Percentiles rank a stretch among this genome's conserved stretches.
phyloP scores from a whole-genome alignment of 2,888 invertebrate species.

The Macrosoma leucophasiata region DNA sequence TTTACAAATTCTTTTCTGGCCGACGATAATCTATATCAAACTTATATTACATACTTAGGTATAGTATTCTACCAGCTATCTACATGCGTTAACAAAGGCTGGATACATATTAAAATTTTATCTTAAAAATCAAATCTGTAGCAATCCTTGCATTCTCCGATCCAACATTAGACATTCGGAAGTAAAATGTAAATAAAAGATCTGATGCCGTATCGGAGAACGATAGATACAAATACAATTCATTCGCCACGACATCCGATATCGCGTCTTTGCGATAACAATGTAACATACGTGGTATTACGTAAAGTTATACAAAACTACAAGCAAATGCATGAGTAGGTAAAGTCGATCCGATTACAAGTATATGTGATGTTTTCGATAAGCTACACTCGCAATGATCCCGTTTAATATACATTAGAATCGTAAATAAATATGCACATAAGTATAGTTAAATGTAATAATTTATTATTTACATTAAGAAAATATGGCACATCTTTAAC shows the following conservation, averaged over 20 bases:
- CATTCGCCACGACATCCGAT: too few relatives aligned
- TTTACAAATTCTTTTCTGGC: conserved; percentile 32
- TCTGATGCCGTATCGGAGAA: too few relatives aligned
- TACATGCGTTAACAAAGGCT: conserved; percentile 27
- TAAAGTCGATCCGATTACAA: conserved; percentile 48
- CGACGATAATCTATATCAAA: conserved; percentile 27
- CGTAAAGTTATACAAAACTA: conserved; percentile 43
- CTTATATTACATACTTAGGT: conserved; percentile 24
- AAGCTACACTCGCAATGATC: conserved; percentile 35
- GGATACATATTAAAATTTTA: too few relatives aligned
- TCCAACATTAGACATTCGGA: too few relatives aligned
- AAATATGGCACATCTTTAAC: conserved; percentile 73
- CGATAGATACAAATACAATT: too few relatives aligned
- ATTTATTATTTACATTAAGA: conserved; percentile 73
- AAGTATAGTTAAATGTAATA: conserved; percentile 51
- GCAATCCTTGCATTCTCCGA: too few relatives aligned
- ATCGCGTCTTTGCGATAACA: too few relatives aligned
- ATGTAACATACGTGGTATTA: conserved; percentile 22
- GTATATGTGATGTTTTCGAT: conserved; percentile 54
- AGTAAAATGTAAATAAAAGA: too few relatives aligned
- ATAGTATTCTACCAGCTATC: too few relatives aligned
- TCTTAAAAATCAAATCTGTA: too few relatives aligned
- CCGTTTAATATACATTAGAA: conserved; percentile 41
- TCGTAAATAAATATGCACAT: conserved; percentile 70
- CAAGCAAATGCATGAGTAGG: conserved; percentile 71